Conservation (phyloP, 2,113 vertebrate species). For the Pelecanus crispus region DNA sequence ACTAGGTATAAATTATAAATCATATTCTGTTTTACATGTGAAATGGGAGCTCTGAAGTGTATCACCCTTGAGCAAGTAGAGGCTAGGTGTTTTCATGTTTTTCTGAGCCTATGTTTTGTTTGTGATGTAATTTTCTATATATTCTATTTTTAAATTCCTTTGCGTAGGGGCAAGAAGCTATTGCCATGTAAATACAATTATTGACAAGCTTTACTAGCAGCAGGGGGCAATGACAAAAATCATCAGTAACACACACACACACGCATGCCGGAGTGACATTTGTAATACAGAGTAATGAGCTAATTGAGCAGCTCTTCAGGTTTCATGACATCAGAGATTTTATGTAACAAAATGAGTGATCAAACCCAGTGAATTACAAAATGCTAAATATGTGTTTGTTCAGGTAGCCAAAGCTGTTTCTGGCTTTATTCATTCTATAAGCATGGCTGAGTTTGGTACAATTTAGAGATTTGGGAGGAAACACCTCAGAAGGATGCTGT, state of each 20-base stretch:
- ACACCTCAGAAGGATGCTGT: background rate
- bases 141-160: constrained; percentile 51
- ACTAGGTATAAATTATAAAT: constrained; percentile 75
- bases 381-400: background rate
- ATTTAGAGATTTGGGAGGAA: background rate
- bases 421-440: background rate
- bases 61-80: constrained; percentile 51
- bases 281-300: background rate
- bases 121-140: constrained; percentile 60
- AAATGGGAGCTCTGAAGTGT: constrained; percentile 67
- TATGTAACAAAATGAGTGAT: background rate
- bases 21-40: constrained; percentile 72
- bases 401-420: background rate
- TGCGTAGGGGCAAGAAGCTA: background rate
- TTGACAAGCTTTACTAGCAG: constrained; percentile 5
- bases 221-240: background rate
- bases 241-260: background rate
- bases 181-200: constrained; percentile 26
- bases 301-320: background rate
- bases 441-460: background rate
- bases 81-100: constrained; percentile 50
- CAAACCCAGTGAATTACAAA: background rate
- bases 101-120: constrained; percentile 50
- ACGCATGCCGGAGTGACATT: background rate
- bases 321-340: background rate